Evolutionary conservation across 2,113 vertebrate species (phyloP).

Genomic region (Poecilia latipinna): DNA sequence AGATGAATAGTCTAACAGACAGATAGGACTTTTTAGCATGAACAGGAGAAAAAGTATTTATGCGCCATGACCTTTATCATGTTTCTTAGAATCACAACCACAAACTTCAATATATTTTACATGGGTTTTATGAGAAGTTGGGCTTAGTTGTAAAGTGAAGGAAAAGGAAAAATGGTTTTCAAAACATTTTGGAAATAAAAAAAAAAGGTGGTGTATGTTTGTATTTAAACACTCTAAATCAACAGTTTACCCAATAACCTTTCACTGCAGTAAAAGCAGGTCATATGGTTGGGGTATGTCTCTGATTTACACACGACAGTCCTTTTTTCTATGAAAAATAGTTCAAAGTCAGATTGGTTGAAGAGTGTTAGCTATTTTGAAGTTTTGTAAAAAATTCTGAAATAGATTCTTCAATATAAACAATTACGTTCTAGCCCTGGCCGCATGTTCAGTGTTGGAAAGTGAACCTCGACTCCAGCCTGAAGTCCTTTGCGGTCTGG

Average conservation of each 20-base stretch:
- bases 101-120: background rate
- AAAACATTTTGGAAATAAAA: background rate
- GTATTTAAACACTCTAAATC: background rate
- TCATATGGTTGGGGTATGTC: background rate
- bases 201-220: background rate
- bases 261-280: background rate
- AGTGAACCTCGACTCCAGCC: too few species aligned
- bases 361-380: background rate
- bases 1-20: conserved; percentile 51
- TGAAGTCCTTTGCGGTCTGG: too few species aligned
- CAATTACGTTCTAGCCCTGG: background rate
- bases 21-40: conserved; percentile 7
- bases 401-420: background rate
- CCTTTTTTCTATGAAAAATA: background rate
- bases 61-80: background rate
- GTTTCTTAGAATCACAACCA: background rate
- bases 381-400: background rate
- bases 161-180: background rate
- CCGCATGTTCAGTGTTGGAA: too few species aligned
- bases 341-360: background rate
- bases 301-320: background rate
- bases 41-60: conserved; percentile 31
- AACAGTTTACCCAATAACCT: background rate
- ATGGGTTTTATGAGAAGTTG: background rate
- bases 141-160: too few species aligned